phyloP scores from a whole-genome alignment of 92 coral and sea anemone species.

The Porites divaricata region DNA sequence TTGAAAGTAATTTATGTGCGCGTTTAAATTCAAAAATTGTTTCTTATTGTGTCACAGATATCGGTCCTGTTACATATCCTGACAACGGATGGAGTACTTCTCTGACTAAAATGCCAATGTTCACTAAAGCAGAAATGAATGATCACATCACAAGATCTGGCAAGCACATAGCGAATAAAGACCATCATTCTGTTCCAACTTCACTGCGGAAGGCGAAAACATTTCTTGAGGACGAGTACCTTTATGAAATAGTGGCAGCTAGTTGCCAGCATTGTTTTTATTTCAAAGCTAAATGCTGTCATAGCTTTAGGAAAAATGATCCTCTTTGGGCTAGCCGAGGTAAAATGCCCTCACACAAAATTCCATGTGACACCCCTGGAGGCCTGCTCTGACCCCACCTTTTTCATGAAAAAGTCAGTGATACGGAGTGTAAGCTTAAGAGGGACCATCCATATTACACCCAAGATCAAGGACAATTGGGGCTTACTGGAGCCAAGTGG shows the following conservation, averaged over 20 bases:
- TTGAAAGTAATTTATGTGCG: too few species aligned
- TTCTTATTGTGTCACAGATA: too few species aligned
- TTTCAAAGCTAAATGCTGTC: neutral
- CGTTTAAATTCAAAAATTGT: too few species aligned
- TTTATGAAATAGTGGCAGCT: too few species aligned
- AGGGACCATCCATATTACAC: constrained; percentile 37
- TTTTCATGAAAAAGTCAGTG: neutral
- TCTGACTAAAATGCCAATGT: neutral
- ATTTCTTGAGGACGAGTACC: too few species aligned
- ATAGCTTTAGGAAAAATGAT: too few species aligned
- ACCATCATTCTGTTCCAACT: too few species aligned
- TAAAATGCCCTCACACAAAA: constrained; percentile 49
- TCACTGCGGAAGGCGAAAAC: too few species aligned
- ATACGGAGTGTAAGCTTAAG: constrained; percentile 13
- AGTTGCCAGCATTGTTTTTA: neutral
- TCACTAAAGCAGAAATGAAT: constrained; percentile 6
- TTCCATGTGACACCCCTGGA: constrained; percentile 48
- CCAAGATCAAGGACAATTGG: constrained; percentile 47
- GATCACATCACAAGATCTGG: constrained; percentile 4
- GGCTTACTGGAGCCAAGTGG: too few species aligned
- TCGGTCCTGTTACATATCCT: neutral
- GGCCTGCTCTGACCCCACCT: constrained; percentile 55
- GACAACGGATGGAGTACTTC: constrained; percentile 4
- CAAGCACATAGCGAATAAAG: too few species aligned
- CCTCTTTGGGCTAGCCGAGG: constrained; percentile 62